A percentile compares a stretch with the other conserved stretches of the same genome.
Evolutionary conservation across 2,888 invertebrate genomes (phyloP).

Genomic region (Embidobia sp.): DNA sequence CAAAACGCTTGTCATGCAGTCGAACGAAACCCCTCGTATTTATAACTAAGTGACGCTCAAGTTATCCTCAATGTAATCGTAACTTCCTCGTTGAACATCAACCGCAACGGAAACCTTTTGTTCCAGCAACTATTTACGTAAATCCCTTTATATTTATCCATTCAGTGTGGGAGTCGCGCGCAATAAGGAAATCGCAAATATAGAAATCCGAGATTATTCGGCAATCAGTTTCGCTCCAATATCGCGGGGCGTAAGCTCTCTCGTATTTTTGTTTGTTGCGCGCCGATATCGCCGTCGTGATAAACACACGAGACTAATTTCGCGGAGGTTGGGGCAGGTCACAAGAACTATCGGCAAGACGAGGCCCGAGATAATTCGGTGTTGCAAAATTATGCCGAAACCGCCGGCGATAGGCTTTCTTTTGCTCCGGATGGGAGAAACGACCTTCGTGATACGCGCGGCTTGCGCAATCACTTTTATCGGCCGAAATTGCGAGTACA

Average conservation of each 20-base stretch:
- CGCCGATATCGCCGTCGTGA: slow-evolving; percentile 44
- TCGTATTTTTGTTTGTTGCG: slow-evolving; percentile 41
- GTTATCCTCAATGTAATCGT: slow-evolving; percentile 6
- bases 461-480: slow-evolving; percentile 80
- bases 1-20: not conserved
- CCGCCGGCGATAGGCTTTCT: slow-evolving; percentile 47
- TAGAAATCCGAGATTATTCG: too few relatives aligned
- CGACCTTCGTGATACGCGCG: slow-evolving; percentile 76
- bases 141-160: slow-evolving; percentile 16
- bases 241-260: too few relatives aligned
- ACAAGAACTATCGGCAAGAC: slow-evolving; percentile 67
- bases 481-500: slow-evolving; percentile 74
- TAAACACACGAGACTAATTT: slow-evolving; percentile 69
- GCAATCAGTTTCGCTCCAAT: too few relatives aligned
- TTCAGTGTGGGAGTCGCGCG: not conserved
- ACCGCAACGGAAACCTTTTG: slow-evolving; percentile 26
- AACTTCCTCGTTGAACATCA: slow-evolving; percentile 16
- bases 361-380: slow-evolving; percentile 39
- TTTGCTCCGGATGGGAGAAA: slow-evolving; percentile 61
- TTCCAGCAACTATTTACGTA: slow-evolving; percentile 24
- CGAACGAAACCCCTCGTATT: not conserved
- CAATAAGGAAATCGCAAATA: slow-evolving; percentile 17
- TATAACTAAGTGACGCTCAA: slow-evolving; percentile 12
- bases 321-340: slow-evolving; percentile 77
- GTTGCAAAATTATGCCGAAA: slow-evolving; percentile 58